A percentile compares a stretch with the other conserved stretches of the same genome.
These are phyloP conservation scores for Syrphus vitripennis DNA, from an alignment of 2,888 invertebrate genomes.

Conservation along the genomic window DNA sequence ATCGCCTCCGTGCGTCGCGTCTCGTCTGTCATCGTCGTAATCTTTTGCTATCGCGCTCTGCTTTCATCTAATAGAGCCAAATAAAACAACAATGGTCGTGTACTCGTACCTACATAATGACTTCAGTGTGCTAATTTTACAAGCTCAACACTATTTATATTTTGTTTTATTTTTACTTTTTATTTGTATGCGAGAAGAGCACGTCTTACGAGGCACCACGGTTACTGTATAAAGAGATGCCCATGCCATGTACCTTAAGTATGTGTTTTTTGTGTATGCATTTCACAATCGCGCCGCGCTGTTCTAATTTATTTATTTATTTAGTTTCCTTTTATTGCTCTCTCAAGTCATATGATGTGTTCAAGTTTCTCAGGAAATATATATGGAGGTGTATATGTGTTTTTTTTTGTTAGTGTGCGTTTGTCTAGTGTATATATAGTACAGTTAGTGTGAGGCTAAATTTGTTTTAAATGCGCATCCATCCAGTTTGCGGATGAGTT, in stretches of 20 bases:
- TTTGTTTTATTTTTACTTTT: conserved; percentile 72
- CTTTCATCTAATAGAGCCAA: not conserved
- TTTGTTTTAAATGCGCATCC: not conserved
- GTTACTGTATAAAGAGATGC: not conserved
- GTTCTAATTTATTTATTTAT: not conserved
- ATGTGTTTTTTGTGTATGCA: not conserved
- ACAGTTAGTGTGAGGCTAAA: too few relatives aligned
- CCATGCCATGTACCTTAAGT: not conserved
- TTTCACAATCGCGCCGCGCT: not conserved
- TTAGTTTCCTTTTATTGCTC: not conserved
- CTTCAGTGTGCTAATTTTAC: conserved; percentile 72
- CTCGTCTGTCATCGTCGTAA: too few relatives aligned
- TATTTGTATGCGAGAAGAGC: not conserved
- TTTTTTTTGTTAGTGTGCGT: not conserved
- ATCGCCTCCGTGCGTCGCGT: too few relatives aligned
- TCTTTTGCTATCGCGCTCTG: conserved; percentile 25
- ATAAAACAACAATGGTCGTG: conserved; percentile 50
- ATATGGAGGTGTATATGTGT: not conserved
- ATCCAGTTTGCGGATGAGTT: not conserved
- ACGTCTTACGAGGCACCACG: not conserved
- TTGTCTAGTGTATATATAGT: not conserved
- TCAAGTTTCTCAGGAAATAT: not conserved
- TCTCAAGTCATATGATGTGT: not conserved
- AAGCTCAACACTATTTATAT: conserved; percentile 57
- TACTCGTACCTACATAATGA: conserved; percentile 11